Percentiles rank a stretch among this genome's conserved stretches.
These are phyloP conservation scores for Dascyllus trimaculatus DNA, from an alignment of 2,113 vertebrate genomes.

Conservation along the genomic window DNA sequence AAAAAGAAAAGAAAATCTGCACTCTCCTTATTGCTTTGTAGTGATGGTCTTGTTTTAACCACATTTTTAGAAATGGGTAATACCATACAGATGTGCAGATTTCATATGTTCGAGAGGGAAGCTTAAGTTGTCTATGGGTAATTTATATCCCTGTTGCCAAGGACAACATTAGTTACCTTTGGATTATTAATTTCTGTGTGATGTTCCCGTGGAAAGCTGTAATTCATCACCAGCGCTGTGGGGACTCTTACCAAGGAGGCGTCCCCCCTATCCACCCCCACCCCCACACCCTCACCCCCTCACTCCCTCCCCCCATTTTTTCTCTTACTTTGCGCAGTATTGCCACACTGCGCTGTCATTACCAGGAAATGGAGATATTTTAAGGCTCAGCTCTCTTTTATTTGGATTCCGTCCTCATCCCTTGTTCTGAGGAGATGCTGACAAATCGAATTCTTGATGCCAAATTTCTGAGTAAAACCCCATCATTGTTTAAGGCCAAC, in stretches of 20 bases:
- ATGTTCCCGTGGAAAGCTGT: constrained; percentile 61
- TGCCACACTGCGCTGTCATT: constrained; percentile 60
- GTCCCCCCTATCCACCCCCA: background rate
- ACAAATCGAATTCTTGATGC: constrained; percentile 69
- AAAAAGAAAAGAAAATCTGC: constrained; percentile 10
- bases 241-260: constrained; percentile 44
- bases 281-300: no score
- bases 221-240: constrained; percentile 62
- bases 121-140: constrained; percentile 42
- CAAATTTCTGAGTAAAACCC: constrained; percentile 69
- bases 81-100: constrained; percentile 29
- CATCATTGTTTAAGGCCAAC: constrained; percentile 76
- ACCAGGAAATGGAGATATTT: constrained; percentile 76
- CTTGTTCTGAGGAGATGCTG: constrained; percentile 70
- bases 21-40: constrained; percentile 37
- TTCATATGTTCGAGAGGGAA: constrained; percentile 17
- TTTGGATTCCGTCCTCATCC: constrained; percentile 74
- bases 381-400: constrained; percentile 66
- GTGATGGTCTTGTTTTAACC: constrained; percentile 35
- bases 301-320: no score
- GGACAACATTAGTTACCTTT: constrained; percentile 64
- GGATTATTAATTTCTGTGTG: constrained; percentile 66
- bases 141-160: constrained; percentile 52
- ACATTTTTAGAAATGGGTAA: constrained; percentile 37
- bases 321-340: constrained; percentile 22